Percentiles rank a stretch among this genome's conserved stretches.
phyloP scores from a whole-genome alignment of 1,140 invertebrate genomes.

The Caenorhabditis tropicalis region DNA sequence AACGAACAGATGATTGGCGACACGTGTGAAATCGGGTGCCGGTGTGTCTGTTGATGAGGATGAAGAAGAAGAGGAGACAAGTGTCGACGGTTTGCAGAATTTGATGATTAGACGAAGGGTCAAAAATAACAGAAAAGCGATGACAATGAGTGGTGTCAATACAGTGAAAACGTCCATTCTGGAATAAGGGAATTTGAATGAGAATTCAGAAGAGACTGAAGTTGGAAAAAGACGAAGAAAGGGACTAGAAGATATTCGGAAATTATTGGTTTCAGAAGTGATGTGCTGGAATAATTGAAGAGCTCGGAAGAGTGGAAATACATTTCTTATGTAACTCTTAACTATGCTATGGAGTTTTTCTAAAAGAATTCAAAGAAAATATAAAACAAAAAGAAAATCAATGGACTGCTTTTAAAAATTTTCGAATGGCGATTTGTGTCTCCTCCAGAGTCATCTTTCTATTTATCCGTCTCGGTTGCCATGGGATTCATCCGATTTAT shows the following conservation, averaged over 20 bases:
- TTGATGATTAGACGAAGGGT: slow-evolving; percentile 31
- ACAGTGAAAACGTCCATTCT: background rate
- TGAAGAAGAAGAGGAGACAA: background rate
- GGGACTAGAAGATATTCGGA: too few relatives aligned
- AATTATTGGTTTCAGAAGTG: too few relatives aligned
- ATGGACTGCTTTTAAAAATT: too few relatives aligned
- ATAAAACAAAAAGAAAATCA: too few relatives aligned
- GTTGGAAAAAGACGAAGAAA: too few relatives aligned
- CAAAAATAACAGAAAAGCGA: background rate
- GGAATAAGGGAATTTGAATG: background rate
- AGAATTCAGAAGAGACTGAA: too few relatives aligned
- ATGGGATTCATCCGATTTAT: background rate
- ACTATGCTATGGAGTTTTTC: too few relatives aligned
- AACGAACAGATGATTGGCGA: slow-evolving; percentile 38
- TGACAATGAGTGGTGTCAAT: background rate
- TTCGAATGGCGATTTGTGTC: too few relatives aligned
- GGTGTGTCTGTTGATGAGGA: background rate
- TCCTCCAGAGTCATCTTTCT: background rate
- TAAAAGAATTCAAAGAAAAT: too few relatives aligned
- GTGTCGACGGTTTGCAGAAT: background rate
- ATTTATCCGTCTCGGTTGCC: background rate
- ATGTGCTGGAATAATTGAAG: too few relatives aligned
- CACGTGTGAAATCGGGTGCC: slow-evolving; percentile 38
- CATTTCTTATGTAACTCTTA: too few relatives aligned
- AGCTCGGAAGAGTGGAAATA: too few relatives aligned